These are phyloP conservation scores for Macaria notata DNA, from an alignment of 2,888 invertebrate genomes.

Conservation along the genomic window DNA sequence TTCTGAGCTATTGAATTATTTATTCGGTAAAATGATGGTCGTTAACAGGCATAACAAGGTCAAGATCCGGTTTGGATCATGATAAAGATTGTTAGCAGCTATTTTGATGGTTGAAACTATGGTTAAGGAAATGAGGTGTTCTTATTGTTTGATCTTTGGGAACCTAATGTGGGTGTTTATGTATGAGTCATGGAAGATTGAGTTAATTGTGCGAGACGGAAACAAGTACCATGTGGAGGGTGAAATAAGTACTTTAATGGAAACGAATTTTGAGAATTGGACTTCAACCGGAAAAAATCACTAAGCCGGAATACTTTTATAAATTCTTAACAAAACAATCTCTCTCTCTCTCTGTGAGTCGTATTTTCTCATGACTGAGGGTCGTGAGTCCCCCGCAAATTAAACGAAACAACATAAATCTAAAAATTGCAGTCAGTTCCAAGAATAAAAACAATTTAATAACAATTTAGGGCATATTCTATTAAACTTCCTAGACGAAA, in stretches of 20 bases:
- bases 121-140: constrained; percentile 31
- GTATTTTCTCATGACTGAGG: too few species aligned
- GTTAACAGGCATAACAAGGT: constrained; percentile 48
- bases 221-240: constrained; percentile 1
- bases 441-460: too few species aligned
- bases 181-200: constrained; percentile 24
- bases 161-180: constrained; percentile 26
- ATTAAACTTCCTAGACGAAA: too few species aligned
- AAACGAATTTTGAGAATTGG: too few species aligned
- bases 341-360: too few species aligned
- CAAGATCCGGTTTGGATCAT: constrained; percentile 49
- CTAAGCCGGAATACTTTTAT: too few species aligned
- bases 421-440: too few species aligned
- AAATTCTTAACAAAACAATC: too few species aligned
- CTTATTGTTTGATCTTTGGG: constrained; percentile 33
- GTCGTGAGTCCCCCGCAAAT: too few species aligned
- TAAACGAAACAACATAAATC: too few species aligned
- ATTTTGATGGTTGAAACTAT: constrained; percentile 31
- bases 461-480: too few species aligned
- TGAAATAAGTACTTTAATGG: not conserved
- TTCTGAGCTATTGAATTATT: constrained; percentile 55
- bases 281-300: too few species aligned
- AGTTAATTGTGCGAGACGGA: constrained; percentile 9
- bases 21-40: constrained; percentile 48
- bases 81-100: constrained; percentile 44